phyloP scores from a whole-genome alignment of 2,113 vertebrate genomes.

The Cynoglossus semilaevis region DNA sequence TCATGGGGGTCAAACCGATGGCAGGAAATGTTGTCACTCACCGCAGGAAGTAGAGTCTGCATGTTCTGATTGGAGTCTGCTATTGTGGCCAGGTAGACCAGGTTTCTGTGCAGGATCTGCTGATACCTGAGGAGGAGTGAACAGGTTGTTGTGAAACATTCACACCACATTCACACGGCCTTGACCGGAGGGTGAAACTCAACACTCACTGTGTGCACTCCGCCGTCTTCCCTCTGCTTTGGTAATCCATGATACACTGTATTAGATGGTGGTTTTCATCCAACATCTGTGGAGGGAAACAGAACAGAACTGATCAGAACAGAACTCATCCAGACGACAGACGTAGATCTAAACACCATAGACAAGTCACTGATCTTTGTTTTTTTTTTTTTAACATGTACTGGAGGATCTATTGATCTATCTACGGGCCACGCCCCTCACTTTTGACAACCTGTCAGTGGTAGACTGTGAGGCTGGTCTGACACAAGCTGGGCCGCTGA shows the following conservation, averaged over 20 bases:
- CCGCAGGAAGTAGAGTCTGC: conserved; percentile 94
- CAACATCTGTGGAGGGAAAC: conserved; percentile 83
- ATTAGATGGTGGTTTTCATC: conserved; percentile 98
- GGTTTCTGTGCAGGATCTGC: conserved; percentile 96
- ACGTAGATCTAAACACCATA: no score
- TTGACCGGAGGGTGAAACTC: not conserved
- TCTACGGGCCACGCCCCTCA: no score
- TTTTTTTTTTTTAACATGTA: no score
- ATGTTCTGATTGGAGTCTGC: conserved; percentile 99
- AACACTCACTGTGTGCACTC: conserved; percentile 94
- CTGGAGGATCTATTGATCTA: no score
- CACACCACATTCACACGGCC: not conserved
- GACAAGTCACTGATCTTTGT: no score
- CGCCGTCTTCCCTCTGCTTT: conserved; percentile 95
- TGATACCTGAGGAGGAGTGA: conserved; percentile 89
- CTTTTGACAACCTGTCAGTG: not conserved
- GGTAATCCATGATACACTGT: conserved; percentile 97
- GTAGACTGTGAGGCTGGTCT: no score
- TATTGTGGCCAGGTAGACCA: conserved; percentile 96
- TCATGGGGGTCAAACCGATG: no score
- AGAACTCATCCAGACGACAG: no score
- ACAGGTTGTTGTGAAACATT: not conserved
- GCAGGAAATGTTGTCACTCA: conserved; percentile 68
- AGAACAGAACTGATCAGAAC: conserved; percentile 1
- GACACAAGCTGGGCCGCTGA: no score